phyloP scores from a whole-genome alignment of 2,113 vertebrate species.

The Heterotis niloticus region DNA sequence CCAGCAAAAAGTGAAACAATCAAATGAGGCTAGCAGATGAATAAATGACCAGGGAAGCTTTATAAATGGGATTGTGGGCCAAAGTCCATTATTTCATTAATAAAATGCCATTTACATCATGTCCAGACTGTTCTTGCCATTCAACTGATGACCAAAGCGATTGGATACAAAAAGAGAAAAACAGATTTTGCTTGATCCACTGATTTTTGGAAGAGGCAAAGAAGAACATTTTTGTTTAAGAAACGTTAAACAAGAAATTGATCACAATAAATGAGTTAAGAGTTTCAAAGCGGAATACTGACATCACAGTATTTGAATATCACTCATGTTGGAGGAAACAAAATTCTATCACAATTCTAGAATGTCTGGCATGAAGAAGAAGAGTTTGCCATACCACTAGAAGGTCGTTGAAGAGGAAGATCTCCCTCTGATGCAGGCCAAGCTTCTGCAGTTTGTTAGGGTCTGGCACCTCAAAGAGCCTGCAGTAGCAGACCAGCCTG shows the following conservation, averaged over 20 bases:
- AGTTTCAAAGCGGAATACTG: background rate
- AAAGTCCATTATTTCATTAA: background rate
- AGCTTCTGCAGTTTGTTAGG: constrained; percentile 96
- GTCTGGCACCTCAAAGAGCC: constrained; percentile 96
- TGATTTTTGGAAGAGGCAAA: no score
- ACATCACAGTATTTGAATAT: background rate
- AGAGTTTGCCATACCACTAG: constrained; percentile 76
- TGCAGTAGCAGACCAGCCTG: constrained; percentile 94
- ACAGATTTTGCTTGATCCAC: no score
- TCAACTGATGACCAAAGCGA: background rate
- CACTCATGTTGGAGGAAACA: background rate
- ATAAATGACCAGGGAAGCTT: background rate
- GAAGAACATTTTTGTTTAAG: no score
- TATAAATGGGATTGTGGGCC: no score
- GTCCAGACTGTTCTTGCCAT: background rate
- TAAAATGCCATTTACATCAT: background rate
- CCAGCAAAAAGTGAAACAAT: constrained; percentile 60
- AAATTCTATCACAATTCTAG: background rate
- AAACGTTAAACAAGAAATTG: background rate
- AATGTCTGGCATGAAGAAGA: background rate
- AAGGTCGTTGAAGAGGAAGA: constrained; percentile 99
- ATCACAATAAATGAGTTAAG: background rate
- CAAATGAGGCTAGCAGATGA: background rate
- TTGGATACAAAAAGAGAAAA: no score
- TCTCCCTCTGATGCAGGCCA: constrained; percentile 95